Conservation (phyloP, 2,797 vertebrate genomes). For the Brachyalestes nurse region DNA sequence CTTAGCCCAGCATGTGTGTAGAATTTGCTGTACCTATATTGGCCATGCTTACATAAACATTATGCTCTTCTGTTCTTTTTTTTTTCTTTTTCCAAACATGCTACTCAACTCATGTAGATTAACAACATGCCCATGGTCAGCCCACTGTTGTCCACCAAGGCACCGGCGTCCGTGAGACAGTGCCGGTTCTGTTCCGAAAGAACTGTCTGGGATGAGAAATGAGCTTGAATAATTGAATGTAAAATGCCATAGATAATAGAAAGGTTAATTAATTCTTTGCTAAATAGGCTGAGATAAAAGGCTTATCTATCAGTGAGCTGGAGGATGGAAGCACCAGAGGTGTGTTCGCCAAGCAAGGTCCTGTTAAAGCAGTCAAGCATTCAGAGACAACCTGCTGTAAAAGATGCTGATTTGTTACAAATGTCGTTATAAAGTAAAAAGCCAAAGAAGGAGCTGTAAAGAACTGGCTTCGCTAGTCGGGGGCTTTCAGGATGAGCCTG, state of each 20-base stretch:
- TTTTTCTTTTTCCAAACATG: not conserved
- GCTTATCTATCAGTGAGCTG: constrained; percentile 55
- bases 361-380: constrained; percentile 48
- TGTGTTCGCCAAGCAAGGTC: constrained; percentile 53
- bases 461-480: not conserved
- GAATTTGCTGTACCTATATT: not conserved
- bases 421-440: not conserved
- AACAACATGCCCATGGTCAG: constrained; percentile 29
- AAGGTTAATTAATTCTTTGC: constrained; percentile 62
- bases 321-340: constrained; percentile 52
- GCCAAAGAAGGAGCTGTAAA: not conserved
- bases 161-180: constrained; percentile 43
- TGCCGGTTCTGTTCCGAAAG: constrained; percentile 55
- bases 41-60: not conserved
- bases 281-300: constrained; percentile 57
- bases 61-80: not conserved
- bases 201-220: constrained; percentile 60
- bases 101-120: not conserved
- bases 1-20: not conserved
- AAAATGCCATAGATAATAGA: constrained; percentile 61
- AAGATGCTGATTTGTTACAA: constrained; percentile 34
- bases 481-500: not conserved
- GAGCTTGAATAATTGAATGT: constrained; percentile 60
- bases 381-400: constrained; percentile 18
- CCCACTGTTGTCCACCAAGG: constrained; percentile 38